Conservation (phyloP, 2,113 vertebrate species). For the Sceloporus undulatus region DNA sequence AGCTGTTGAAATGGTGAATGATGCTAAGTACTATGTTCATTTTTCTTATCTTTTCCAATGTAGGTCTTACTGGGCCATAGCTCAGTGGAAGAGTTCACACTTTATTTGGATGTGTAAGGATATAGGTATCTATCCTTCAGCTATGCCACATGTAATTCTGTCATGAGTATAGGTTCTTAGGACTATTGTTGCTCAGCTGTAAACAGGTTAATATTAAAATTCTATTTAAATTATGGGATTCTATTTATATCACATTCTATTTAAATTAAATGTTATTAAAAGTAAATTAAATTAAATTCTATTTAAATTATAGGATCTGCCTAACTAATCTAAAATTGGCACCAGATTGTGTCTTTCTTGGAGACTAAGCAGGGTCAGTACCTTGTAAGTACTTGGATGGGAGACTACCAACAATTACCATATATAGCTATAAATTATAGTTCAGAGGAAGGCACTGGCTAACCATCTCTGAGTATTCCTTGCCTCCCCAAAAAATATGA, state of each 20-base stretch:
- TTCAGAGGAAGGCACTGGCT: too few species aligned
- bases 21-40: slow-evolving; percentile 23
- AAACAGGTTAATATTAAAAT: slow-evolving; percentile 45
- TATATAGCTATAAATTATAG: too few species aligned
- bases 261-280: too few species aligned
- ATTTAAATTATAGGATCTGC: too few species aligned
- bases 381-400: too few species aligned
- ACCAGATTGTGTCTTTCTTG: too few species aligned
- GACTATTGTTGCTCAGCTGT: slow-evolving; percentile 17
- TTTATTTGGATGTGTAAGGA: not conserved
- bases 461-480: too few species aligned
- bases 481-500: too few species aligned
- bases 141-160: not conserved
- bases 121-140: not conserved
- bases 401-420: too few species aligned
- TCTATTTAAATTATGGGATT: not conserved
- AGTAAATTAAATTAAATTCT: too few species aligned
- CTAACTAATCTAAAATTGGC: too few species aligned
- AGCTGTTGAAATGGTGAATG: slow-evolving; percentile 69
- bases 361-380: not conserved
- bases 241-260: not conserved
- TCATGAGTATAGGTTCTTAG: slow-evolving; percentile 61
- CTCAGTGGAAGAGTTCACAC: not conserved
- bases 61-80: not conserved
- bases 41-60: slow-evolving; percentile 58